Percentiles rank a stretch among this genome's conserved stretches.
phyloP scores from a whole-genome alignment of 2,888 invertebrate genomes.

The Phragmatobia fuliginosa region DNA sequence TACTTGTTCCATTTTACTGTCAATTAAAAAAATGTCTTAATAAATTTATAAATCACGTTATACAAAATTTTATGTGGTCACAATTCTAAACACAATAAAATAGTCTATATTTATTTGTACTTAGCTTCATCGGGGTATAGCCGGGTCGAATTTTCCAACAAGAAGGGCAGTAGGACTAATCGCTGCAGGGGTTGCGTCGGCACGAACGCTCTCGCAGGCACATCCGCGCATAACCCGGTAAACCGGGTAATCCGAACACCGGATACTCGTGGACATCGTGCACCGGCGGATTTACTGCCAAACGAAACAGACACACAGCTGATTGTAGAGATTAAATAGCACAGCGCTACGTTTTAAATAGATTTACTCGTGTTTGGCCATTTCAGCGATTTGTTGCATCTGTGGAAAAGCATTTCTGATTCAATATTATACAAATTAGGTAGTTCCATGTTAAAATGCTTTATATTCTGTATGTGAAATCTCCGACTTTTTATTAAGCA shows the following conservation, averaged over 20 bases:
- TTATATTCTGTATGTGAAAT: conserved; percentile 3
- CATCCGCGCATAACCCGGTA: conserved; percentile 64
- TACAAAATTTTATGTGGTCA: conserved; percentile 17
- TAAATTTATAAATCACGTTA: not conserved
- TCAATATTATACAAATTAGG: not conserved
- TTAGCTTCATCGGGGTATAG: conserved; percentile 67
- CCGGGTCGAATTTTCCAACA: conserved; percentile 62
- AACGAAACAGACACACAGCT: conserved; percentile 75
- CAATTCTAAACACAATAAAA: conserved; percentile 40
- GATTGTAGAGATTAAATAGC: conserved; percentile 80
- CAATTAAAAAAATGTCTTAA: too few species aligned
- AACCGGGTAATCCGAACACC: conserved; percentile 67
- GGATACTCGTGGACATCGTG: conserved; percentile 55
- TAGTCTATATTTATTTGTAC: conserved; percentile 61
- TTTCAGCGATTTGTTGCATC: conserved; percentile 34
- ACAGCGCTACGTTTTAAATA: conserved; percentile 61
- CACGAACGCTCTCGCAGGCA: conserved; percentile 72
- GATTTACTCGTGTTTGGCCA: conserved; percentile 60
- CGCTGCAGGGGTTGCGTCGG: conserved; percentile 73
- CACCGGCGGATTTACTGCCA: conserved; percentile 71
- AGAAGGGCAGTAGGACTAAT: conserved; percentile 79
- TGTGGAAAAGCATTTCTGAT: not conserved
- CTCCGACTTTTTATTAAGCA: conserved; percentile 17
- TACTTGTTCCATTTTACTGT: too few species aligned
- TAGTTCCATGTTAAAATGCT: not conserved